Percentiles rank a stretch among this genome's conserved stretches.
These are phyloP conservation scores for Xerus rutilus DNA, from an alignment of 2,797 vertebrate genomes.

Conservation along the genomic window DNA sequence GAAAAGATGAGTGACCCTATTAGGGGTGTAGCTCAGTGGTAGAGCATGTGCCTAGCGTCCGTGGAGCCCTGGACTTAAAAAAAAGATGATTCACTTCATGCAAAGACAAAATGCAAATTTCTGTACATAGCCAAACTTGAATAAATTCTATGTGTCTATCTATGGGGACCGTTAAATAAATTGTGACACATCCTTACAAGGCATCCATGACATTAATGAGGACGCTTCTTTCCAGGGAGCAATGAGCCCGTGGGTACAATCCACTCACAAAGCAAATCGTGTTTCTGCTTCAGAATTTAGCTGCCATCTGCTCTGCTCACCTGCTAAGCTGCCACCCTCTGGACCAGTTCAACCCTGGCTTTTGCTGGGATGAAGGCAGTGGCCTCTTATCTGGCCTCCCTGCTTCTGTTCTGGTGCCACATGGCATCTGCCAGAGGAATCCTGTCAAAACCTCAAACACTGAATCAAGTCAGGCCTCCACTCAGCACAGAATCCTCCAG, in stretches of 20 bases:
- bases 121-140: background rate
- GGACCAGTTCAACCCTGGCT: too few relatives aligned
- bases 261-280: background rate
- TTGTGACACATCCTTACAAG: rapidly evolving
- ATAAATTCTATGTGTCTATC: background rate
- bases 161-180: background rate
- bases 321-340: background rate
- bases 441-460: background rate
- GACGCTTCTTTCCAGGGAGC: background rate
- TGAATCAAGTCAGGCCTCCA: background rate
- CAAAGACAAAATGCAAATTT: background rate
- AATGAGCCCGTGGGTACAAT: rapidly evolving
- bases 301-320: background rate
- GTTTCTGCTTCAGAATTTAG: background rate
- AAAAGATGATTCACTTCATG: background rate
- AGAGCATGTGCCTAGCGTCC: too few relatives aligned
- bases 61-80: background rate
- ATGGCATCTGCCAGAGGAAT: too few relatives aligned
- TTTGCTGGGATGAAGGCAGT: background rate
- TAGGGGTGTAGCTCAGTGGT: too few relatives aligned
- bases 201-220: rapidly evolving
- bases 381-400: background rate
- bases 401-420: background rate
- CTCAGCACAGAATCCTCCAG: background rate
- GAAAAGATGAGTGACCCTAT: too few relatives aligned